These are phyloP conservation scores for Tachypleus tridentatus DNA, from an alignment of 1,140 invertebrate genomes.

Conservation along the genomic window DNA sequence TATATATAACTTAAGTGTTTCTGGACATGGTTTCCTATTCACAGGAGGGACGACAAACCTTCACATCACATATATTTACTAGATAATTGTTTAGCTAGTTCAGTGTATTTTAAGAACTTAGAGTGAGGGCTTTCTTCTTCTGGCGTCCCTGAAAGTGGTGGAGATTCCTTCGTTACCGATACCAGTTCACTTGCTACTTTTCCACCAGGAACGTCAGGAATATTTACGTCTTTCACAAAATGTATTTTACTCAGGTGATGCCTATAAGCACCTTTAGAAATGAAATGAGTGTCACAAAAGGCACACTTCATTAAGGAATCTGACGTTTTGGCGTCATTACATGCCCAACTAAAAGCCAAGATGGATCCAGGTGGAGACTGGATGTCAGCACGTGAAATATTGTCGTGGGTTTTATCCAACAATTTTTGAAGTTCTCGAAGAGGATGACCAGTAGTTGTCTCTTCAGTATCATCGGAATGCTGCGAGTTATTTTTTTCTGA, in stretches of 20 bases:
- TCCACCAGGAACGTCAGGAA: slow-evolving; percentile 43
- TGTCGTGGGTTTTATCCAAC: slow-evolving; percentile 83
- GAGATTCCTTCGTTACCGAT: slow-evolving; percentile 13
- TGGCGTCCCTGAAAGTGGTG: slow-evolving; percentile 10
- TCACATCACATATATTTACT: slow-evolving; percentile 57
- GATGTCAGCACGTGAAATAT: slow-evolving; percentile 29
- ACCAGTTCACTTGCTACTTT: slow-evolving; percentile 27
- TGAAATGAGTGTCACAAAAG: slow-evolving; percentile 90
- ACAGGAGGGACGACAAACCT: neutral
- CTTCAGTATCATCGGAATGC: neutral
- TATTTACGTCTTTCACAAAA: slow-evolving; percentile 82
- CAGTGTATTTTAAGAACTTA: slow-evolving; percentile 93
- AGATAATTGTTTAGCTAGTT: slow-evolving; percentile 88
- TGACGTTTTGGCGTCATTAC: slow-evolving; percentile 69
- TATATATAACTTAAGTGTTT: slow-evolving; percentile 5
- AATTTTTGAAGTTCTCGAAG: slow-evolving; percentile 85
- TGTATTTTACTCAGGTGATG: slow-evolving; percentile 95
- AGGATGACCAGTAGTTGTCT: slow-evolving; percentile 38
- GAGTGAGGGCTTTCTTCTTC: slow-evolving; percentile 81
- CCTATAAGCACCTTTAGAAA: slow-evolving; percentile 90
- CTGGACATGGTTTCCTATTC: neutral
- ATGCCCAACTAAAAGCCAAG: slow-evolving; percentile 83
- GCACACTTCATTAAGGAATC: slow-evolving; percentile 83
- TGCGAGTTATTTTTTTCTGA: too few relatives aligned
- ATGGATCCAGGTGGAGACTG: slow-evolving; percentile 56